These are phyloP conservation scores for Thalassarche chlororhynchos DNA, from an alignment of 2,113 vertebrate genomes.

Conservation along the genomic window DNA sequence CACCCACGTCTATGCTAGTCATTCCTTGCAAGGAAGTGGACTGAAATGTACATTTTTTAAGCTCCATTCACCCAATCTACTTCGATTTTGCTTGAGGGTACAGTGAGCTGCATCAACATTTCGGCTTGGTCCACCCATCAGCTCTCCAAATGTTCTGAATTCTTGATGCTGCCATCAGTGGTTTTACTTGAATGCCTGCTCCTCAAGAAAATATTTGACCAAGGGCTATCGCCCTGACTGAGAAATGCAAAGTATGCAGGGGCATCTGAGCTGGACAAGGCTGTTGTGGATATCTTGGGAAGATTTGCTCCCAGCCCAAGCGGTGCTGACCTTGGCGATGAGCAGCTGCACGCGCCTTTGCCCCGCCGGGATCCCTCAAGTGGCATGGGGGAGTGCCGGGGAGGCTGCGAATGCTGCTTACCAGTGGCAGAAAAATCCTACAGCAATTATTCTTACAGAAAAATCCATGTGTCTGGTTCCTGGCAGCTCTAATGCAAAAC, in stretches of 20 bases:
- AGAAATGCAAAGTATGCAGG: constrained; percentile 11
- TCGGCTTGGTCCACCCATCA: accelerated
- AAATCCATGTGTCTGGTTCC: not conserved
- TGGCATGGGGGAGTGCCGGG: accelerated
- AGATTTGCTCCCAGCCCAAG: not conserved
- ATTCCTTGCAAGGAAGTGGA: not conserved
- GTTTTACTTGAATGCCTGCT: not conserved
- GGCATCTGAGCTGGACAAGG: not conserved
- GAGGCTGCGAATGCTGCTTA: not conserved
- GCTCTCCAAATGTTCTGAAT: not conserved
- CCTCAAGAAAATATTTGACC: not conserved
- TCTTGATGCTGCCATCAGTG: not conserved
- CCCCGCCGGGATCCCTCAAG: not conserved
- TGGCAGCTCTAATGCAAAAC: not conserved
- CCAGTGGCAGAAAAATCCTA: not conserved
- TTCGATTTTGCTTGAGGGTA: not conserved
- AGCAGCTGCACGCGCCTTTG: not conserved
- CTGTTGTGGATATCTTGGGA: not conserved
- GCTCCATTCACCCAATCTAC: not conserved
- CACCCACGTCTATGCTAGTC: not conserved
- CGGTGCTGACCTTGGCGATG: not conserved
- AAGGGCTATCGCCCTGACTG: not conserved
- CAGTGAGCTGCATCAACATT: not conserved
- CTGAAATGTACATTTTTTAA: not conserved
- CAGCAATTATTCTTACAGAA: not conserved